Evolutionary conservation across 2,888 invertebrate species (phyloP), one percentile per base, ranked within the genome.

Genomic region (Anthophora plumipes): DNA sequence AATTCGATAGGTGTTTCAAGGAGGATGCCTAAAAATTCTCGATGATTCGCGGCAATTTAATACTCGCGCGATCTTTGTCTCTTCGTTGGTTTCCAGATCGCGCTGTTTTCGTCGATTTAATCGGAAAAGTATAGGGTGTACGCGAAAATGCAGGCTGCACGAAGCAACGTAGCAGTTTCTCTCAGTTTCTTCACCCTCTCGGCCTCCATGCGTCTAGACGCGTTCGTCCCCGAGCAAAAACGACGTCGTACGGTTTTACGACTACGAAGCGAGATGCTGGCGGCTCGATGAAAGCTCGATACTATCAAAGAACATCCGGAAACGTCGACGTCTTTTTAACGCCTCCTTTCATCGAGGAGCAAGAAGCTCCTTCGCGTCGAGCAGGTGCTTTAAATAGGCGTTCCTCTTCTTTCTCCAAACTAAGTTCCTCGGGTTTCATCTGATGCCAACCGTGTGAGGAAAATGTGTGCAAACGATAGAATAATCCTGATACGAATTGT

Each of bases 221-320:
- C 39, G 57, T 64, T 55, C 54, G 41, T 52, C 20, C 50, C 46
- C 22, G 41, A 55, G 59, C 54, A 66, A 50, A 50, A 82, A 72
- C 64, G 72, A 67, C 60, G 37, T 84, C 72, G 66, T 76, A 63
- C 43, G 60, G 41, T 84, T 77, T 73, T 59, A 72, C 57, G 79
- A 64, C 55, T 17, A 57, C 14, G 39, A 37, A 54, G 59, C 39
- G 12, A 48, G 12, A 48, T 14, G 54, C 60, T 50, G 66, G 59
- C 55, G 57, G 22, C 12, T 52, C 67, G 74, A 74, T 46, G 63
- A 66, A 70, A 68, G 64, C 63, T 77, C 77, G 77, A 71, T 76
- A 39, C 31, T 25, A 46, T 63, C 64, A n/a, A 64, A 57, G 64
- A 69, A 54, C 66, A 57, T 72, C 22, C 57, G 22, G 22, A 50